Evolutionary conservation across 2,113 vertebrate species (phyloP).

Genomic region (Gadus macrocephalus): DNA sequence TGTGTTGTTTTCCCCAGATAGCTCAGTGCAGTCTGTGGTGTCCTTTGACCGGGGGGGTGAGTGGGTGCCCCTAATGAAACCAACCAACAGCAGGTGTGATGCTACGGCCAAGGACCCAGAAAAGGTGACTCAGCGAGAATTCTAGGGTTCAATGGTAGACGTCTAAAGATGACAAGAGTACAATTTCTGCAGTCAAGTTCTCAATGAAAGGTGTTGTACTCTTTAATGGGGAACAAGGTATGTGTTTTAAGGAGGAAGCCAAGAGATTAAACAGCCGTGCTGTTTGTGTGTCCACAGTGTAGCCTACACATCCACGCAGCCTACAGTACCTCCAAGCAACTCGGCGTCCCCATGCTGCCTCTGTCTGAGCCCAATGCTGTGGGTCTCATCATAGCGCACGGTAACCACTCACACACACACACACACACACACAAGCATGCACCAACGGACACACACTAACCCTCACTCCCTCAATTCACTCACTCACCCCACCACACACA

Average conservation of each 20-base stretch:
- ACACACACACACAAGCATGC: not conserved
- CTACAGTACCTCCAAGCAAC: conserved; percentile 85
- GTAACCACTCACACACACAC: conserved; percentile 56
- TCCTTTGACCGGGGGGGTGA: conserved; percentile 90
- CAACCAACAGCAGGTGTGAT: conserved; percentile 80
- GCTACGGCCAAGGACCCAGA: conserved; percentile 80
- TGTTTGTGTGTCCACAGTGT: conserved; percentile 75
- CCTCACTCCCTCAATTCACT: too few relatives aligned
- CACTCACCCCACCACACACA: too few relatives aligned
- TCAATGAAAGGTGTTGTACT: too few relatives aligned
- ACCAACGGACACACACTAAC: too few relatives aligned
- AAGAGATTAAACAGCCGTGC: not conserved
- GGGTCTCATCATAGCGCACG: conserved; percentile 89
- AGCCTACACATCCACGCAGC: conserved; percentile 89
- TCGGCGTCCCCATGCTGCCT: conserved; percentile 85
- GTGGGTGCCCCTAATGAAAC: conserved; percentile 82
- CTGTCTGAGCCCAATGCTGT: conserved; percentile 87
- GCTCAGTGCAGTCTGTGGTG: conserved; percentile 85
- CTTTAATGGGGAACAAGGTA: too few relatives aligned
- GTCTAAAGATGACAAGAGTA: too few relatives aligned
- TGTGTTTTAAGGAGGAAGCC: too few relatives aligned
- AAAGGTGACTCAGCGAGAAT: conserved; percentile 54
- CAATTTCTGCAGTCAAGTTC: too few relatives aligned
- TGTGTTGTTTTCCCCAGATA: conserved; percentile 65
- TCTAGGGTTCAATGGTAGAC: not conserved